Evolutionary conservation across 2,113 vertebrate genomes (phyloP).

Genomic region (Prionailurus bengalensis): DNA sequence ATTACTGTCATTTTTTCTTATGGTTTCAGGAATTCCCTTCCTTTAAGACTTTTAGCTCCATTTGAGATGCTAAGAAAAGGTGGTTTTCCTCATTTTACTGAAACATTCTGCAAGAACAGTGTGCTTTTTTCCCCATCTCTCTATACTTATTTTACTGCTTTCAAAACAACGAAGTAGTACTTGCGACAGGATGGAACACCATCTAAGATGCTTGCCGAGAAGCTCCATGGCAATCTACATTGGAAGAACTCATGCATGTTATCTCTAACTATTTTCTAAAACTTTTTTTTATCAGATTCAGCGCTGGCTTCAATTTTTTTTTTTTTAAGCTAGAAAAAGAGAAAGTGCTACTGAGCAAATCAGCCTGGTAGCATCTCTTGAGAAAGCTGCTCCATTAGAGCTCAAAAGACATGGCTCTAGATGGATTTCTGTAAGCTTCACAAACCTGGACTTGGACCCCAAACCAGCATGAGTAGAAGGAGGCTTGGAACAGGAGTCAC

Average conservation of each 20-base stretch:
- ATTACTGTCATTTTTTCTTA: not conserved
- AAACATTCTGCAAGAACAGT: not conserved
- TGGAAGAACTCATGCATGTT: not conserved
- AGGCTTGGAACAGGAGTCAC: slow-evolving; percentile 10
- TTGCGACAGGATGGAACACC: not conserved
- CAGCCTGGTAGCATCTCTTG: not conserved
- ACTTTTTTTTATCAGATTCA: not conserved
- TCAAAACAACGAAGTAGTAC: not conserved
- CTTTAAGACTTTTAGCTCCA: not conserved
- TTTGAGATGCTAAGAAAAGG: not conserved
- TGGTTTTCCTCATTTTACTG: not conserved
- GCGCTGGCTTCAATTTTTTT: not conserved
- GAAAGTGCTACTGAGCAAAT: slow-evolving; percentile 4
- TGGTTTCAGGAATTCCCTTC: not conserved
- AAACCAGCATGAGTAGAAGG: not conserved
- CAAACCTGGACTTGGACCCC: slow-evolving; percentile 31
- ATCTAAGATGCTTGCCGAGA: not conserved
- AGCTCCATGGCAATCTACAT: not conserved
- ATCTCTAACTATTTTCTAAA: not conserved
- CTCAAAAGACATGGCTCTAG: slow-evolving; percentile 33
- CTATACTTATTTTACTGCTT: slow-evolving; percentile 11
- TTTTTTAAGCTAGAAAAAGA: not conserved
- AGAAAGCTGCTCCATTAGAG: slow-evolving; percentile 3
- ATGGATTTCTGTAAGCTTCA: not conserved
- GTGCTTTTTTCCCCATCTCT: not conserved